These are phyloP conservation scores for Cacatua alba DNA, from an alignment of 2,113 vertebrate genomes.

Conservation along the genomic window DNA sequence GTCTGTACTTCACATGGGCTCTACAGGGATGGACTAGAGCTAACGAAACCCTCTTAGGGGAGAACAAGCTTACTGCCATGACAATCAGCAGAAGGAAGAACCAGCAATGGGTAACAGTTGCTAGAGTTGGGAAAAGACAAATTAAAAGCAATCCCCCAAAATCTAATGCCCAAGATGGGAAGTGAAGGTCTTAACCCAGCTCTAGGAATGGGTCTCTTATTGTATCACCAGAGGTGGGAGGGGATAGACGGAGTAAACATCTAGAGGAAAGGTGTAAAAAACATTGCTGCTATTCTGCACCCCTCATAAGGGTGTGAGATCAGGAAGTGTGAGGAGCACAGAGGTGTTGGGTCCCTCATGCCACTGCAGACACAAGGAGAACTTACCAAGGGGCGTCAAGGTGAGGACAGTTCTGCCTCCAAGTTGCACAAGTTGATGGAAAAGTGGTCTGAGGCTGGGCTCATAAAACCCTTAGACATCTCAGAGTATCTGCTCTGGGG, in stretches of 20 bases:
- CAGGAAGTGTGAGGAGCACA: neutral
- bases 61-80: neutral
- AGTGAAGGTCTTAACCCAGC: neutral
- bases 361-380: neutral
- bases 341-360: rapidly evolving
- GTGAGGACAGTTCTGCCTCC: neutral
- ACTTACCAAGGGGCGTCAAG: neutral
- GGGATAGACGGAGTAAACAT: neutral
- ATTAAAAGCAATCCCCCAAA: neutral
- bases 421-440: neutral
- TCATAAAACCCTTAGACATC: neutral
- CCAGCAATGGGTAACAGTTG: neutral
- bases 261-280: neutral
- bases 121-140: neutral
- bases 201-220: neutral
- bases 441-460: neutral
- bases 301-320: neutral
- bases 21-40: neutral
- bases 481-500: neutral
- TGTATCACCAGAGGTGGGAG: neutral
- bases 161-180: neutral
- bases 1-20: neutral
- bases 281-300: neutral
- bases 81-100: neutral
- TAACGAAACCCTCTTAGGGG: neutral